A percentile compares a stretch with the other conserved stretches of the same genome.
Conservation (phyloP, 2,797 vertebrate genomes). For the Agapornis canus region DNA sequence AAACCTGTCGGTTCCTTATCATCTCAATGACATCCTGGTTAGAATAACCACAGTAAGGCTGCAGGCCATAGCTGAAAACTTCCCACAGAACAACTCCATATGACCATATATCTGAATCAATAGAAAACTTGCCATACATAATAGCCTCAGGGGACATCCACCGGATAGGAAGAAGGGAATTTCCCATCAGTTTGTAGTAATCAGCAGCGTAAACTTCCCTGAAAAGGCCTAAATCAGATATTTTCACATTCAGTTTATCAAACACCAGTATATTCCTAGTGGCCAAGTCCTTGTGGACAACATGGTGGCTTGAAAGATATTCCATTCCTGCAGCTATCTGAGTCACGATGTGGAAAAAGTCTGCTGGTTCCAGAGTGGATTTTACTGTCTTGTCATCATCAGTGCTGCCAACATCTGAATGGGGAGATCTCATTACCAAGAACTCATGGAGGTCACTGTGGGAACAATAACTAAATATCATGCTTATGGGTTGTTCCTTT, state of each 20-base stretch:
- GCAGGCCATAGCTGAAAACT: conserved; percentile 95
- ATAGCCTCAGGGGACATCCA: conserved; percentile 98
- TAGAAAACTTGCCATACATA: conserved; percentile 91
- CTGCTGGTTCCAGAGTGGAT: conserved; percentile 90
- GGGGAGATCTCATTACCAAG: conserved; percentile 93
- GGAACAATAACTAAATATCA: conserved; percentile 91
- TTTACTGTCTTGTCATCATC: conserved; percentile 93
- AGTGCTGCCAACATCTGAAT: conserved; percentile 93
- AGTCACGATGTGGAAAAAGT: conserved; percentile 91
- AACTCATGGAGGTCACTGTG: conserved; percentile 95
- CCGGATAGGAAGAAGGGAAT: conserved; percentile 88
- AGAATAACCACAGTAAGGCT: conserved; percentile 95
- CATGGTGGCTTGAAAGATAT: conserved; percentile 90
- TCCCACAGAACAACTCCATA: conserved; percentile 96
- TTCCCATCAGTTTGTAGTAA: conserved; percentile 91
- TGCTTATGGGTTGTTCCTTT: conserved; percentile 93
- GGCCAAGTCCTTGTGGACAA: conserved; percentile 95
- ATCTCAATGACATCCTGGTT: conserved; percentile 98
- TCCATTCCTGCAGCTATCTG: conserved; percentile 97
- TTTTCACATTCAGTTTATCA: conserved; percentile 92
- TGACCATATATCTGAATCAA: conserved; percentile 96
- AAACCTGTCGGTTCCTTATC: conserved; percentile 89
- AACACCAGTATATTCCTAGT: conserved; percentile 92
- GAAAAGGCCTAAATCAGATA: conserved; percentile 92
- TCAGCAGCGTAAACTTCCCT: conserved; percentile 95